Conservation (phyloP, 2,888 invertebrate species). For the Neocrepidodera transversa region DNA sequence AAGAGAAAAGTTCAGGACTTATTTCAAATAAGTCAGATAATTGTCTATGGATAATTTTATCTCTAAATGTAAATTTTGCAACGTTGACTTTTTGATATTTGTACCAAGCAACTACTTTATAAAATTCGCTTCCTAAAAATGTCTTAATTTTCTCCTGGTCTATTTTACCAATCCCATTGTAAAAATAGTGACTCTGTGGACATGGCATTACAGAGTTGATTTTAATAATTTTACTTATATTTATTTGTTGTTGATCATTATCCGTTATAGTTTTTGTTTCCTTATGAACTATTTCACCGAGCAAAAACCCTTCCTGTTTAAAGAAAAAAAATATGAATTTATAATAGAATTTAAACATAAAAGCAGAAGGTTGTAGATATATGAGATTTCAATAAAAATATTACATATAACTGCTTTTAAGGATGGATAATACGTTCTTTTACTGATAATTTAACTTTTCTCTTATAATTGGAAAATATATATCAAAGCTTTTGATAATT, state of each 20-base stretch:
- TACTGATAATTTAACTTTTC: no score
- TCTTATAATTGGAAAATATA: no score
- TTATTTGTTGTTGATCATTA: conserved; percentile 69
- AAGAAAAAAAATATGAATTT: conserved; percentile 37
- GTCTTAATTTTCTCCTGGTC: conserved; percentile 64
- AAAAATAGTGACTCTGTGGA: conserved; percentile 66
- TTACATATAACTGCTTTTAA: no score
- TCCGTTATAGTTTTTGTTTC: conserved; percentile 74
- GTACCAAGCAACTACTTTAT: conserved; percentile 73
- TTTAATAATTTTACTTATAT: conserved; percentile 68
- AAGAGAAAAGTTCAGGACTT: conserved; percentile 67
- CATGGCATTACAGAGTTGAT: conserved; percentile 69
- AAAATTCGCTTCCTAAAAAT: conserved; percentile 63
- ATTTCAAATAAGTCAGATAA: conserved; percentile 66
- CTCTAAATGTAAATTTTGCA: conserved; percentile 67
- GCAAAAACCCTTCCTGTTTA: conserved; percentile 68
- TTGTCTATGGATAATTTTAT: conserved; percentile 70
- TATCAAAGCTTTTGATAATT: no score
- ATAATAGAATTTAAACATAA: no score
- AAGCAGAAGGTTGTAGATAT: no score
- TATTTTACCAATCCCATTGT: conserved; percentile 66
- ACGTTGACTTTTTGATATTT: conserved; percentile 66
- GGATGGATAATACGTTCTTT: no score
- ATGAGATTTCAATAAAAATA: conserved; percentile 12
- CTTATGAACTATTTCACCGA: conserved; percentile 70